phyloP scores from a whole-genome alignment of 2,113 vertebrate genomes.

The Manacus vitellinus region DNA sequence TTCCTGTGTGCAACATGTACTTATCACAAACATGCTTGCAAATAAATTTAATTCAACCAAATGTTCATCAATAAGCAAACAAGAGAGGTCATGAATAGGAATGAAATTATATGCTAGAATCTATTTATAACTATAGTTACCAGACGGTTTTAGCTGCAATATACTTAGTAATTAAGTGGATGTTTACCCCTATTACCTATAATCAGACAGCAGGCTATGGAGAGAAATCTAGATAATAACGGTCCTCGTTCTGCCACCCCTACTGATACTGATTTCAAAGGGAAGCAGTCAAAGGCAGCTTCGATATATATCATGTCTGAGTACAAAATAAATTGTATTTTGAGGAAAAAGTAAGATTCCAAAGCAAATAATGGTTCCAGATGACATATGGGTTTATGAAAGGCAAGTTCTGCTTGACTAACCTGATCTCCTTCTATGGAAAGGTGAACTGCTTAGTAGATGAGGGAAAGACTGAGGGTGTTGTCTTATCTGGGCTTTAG shows the following conservation, averaged over 20 bases:
- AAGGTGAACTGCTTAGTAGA: too few relatives aligned
- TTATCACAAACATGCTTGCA: background rate
- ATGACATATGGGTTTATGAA: too few relatives aligned
- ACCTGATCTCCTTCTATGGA: too few relatives aligned
- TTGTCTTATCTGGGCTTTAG: too few relatives aligned
- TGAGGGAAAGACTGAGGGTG: too few relatives aligned
- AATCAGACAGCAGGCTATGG: background rate
- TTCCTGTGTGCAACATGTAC: background rate
- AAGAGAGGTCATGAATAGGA: background rate
- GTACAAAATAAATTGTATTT: background rate
- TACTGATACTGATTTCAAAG: background rate
- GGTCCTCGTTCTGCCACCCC: background rate
- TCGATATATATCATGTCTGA: fast-evolving
- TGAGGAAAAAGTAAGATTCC: background rate
- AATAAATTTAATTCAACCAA: background rate
- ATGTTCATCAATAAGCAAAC: background rate
- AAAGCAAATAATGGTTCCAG: background rate
- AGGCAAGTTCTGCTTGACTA: too few relatives aligned
- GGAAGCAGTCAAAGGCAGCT: background rate
- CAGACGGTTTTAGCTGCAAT: background rate
- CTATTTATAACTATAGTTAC: slow-evolving; percentile 2
- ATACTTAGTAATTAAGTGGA: slow-evolving; percentile 6
- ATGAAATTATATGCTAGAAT: background rate
- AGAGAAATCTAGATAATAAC: background rate
- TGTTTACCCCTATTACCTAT: background rate